A percentile compares a stretch with the other conserved stretches of the same genome.
These are phyloP conservation scores for Reinhardtius hippoglossoides DNA, from an alignment of 2,113 vertebrate genomes.

Conservation along the genomic window DNA sequence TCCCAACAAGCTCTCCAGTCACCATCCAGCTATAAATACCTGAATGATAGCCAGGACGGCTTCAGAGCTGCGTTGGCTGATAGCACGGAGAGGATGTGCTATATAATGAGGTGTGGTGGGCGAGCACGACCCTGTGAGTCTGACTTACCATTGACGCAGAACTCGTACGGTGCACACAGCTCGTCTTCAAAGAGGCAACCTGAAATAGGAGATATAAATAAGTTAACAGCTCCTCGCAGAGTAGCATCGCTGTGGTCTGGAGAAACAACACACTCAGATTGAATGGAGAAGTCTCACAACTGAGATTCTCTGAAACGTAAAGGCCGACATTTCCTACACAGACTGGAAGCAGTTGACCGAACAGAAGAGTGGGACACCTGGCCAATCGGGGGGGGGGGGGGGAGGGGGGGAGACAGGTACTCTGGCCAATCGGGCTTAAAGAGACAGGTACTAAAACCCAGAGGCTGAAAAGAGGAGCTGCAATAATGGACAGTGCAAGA, in stretches of 20 bases:
- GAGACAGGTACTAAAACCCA: no score
- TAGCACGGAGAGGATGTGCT: neutral
- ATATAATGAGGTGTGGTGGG: slow-evolving; percentile 31
- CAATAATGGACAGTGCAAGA: no score
- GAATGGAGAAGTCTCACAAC: neutral
- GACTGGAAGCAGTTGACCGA: no score
- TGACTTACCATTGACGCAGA: slow-evolving; percentile 77
- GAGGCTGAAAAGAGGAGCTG: no score
- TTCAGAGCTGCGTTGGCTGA: neutral
- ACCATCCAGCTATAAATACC: slow-evolving; percentile 12
- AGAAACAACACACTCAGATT: slow-evolving; percentile 1
- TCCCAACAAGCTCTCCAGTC: neutral
- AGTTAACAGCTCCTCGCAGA: slow-evolving; percentile 4
- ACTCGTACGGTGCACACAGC: slow-evolving; percentile 72
- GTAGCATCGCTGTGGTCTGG: neutral
- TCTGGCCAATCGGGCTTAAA: no score
- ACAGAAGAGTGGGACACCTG: no score
- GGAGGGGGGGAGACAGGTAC: no score
- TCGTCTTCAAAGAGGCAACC: slow-evolving; percentile 80
- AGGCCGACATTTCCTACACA: no score
- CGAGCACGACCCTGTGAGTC: neutral
- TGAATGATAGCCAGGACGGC: slow-evolving; percentile 1
- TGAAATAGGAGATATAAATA: slow-evolving; percentile 39
- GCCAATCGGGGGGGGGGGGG: no score
- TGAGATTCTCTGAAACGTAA: neutral